Base-by-base conservation (phyloP, 2,113 vertebrate genomes). In the Forbesichthys agassizii region DNA sequence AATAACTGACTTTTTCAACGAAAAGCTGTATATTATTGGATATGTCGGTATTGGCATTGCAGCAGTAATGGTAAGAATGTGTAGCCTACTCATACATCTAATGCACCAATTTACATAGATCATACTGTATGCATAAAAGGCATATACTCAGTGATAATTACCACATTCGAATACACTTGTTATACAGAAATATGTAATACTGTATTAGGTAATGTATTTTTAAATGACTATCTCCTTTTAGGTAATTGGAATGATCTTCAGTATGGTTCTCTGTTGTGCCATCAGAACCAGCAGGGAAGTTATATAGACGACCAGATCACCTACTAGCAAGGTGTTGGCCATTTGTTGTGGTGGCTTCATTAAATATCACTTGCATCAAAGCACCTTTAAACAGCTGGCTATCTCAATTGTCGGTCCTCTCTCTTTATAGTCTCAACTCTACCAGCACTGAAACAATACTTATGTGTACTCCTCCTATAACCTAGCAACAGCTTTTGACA, bases 221-320 rank as follows among this genome's bases (percentile, higher is more conserved):
- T 42, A 27, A 2, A 27, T 27, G 1, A 27, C 27, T 81, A 18
- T 48, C 46, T 80, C 54, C 20, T 65, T 86, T 64, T 91, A 99
- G 98, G 94, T 98, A 74, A 92, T 98, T 55, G 97, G 96, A 52
- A 99, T 99, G 97, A 91, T 98, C 87, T 98, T 98, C 94, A 99
- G 98, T 85, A 97, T 99, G 96, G 93, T 99, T 68, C 94, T 99
- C 56, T 99, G 97, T 83, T 98, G 97, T 86, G 96, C 89, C 3
- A 98, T 99, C 87, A 94, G 95, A 74, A 96, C 95, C 91, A 95
- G 92, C 75, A 92, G 94, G 82, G 96, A 99, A 76, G 92, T 96
- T 78, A 95, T 99, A 83, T 99, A 94, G 74, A 61, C 48, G 10
- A 9, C 5, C 1, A 11, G n/a, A 13, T 6, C 18, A 5, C 33